Conservation (phyloP, 2,888 invertebrate species). For the Drosophila paramelanica region DNA sequence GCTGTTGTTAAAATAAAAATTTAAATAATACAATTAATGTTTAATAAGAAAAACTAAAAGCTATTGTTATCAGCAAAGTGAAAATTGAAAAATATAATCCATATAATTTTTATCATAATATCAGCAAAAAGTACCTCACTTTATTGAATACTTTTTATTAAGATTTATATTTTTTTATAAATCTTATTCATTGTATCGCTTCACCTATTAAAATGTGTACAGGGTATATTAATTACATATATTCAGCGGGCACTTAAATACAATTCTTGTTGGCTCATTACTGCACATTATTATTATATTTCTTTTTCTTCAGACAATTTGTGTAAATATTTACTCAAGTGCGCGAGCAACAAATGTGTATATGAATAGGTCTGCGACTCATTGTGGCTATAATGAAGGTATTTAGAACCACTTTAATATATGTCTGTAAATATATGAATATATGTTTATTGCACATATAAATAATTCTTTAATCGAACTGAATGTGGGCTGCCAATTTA, state of each 20-base stretch:
- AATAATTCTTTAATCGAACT: conserved; percentile 20
- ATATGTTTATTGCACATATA: not conserved
- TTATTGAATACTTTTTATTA: too few species aligned
- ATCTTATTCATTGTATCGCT: too few species aligned
- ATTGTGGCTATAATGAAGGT: conserved; percentile 20
- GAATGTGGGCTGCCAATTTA: conserved; percentile 18
- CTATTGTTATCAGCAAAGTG: too few species aligned
- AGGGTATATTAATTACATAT: conserved; percentile 23
- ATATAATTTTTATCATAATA: too few species aligned
- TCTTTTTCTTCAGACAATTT: conserved; percentile 28
- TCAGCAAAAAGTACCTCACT: too few species aligned
- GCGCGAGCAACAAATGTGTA: conserved; percentile 41
- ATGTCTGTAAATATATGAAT: not conserved
- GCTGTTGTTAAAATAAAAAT: too few species aligned
- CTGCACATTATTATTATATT: conserved; percentile 18
- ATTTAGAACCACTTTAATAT: conserved; percentile 8
- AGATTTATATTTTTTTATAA: too few species aligned
- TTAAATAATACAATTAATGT: too few species aligned
- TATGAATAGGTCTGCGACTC: conserved; percentile 18
- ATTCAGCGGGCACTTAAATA: conserved; percentile 35
- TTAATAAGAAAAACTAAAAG: too few species aligned
- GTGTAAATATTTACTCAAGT: conserved; percentile 61
- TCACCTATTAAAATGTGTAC: not conserved
- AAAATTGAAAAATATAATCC: too few species aligned
- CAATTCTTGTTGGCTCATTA: conserved; percentile 40